Evolutionary conservation across 2,113 vertebrate species (phyloP), one percentile per base, ranked within the genome.

Genomic region (Vulpes ferrilata): DNA sequence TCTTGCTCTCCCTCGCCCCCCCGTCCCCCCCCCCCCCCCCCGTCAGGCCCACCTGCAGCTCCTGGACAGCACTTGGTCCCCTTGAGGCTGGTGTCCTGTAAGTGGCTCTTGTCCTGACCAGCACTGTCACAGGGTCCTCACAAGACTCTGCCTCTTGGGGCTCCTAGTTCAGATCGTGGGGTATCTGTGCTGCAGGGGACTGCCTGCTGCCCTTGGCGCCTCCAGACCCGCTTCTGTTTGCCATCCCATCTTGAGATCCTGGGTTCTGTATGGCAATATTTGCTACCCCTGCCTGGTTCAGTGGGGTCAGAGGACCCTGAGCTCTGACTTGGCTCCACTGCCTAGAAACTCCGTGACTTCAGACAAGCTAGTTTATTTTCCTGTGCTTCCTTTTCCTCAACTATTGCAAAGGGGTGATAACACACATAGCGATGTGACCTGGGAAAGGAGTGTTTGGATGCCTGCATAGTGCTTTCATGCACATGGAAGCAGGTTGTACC

Each of bases 51-150:
- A 3, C 20, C 25, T 59, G 25, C n/a, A 5, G 2, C 59, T n/a
- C 59, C 27, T 55, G 7, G 22, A 9, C 6, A 10, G 13, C 1
- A 1, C 19, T 38, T 0, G 0, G 48, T 74, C n/a, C 57, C 19
- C 48, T 48, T 10, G 60, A 67, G 27, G 27, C 84, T 53, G 5
- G 16, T 5, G 3, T 79, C 53, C 59, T 78, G 19, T 25, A 23
- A 30, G 13, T 23, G 59, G 13, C 22, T 8, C 38, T 48, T 0
- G 5, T 22, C 12, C 73, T 16, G 11, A 7, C 67, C 19, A 35
- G 23, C 15, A 25, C 17, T 71, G 23, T 51, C 5, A 0, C 7
- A 10, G 4, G 0, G 10, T 79, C 60, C 51, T 85, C 30, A 13
- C 0, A 4, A 19, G n/a, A 25, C 23, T 9, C 32, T 23, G 3